Evolutionary conservation across 2,113 vertebrate genomes (phyloP), one percentile per base, ranked within the genome.

Genomic region (Turnix velox): DNA sequence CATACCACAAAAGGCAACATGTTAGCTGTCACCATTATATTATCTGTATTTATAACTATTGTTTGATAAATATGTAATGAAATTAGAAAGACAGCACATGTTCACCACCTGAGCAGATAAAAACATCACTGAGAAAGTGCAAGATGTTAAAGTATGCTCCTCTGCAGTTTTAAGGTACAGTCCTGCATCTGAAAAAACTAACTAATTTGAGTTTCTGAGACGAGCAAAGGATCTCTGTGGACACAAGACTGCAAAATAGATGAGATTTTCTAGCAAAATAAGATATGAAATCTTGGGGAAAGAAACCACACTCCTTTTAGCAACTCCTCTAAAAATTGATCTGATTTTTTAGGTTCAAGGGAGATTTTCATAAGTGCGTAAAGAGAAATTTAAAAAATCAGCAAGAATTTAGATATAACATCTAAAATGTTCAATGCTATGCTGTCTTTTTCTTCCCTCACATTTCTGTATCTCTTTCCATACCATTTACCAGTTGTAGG

Each of bases 51-150:
- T 62, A 39, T 91, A 94, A 48, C 48, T 83, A 18, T 67, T 88
- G 54, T 77, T 92, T 81, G 68, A 90, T 87, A 66, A 58, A 78
- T 63, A 63, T 30, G 43, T 91, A 95, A 93, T 77, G 62, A 95
- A 94, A 84, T 93, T 89, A 95, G 74, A 94, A 95, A 90, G 68
- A 72, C 57, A 89, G 83, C 58, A 85, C 95, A 93, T 92, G 92
- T 93, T 95, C 88, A 89, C 93, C 95, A 95, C 92, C 92, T 96
- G 93, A 93, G 28, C 49, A 92, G 88, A 92, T 74, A 71, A 90
- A 95, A 94, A 94, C 63, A 83, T 90, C 75, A 51, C 59, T 85
- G 66, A 61, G 78, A 84, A 87, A 2, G 35, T 77, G 14, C 69
- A 89, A 73, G 84, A 94, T 83, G 71, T 83, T 95, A 88, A 93